These are phyloP conservation scores for Corydoras maculifer DNA, from an alignment of 2,113 vertebrate genomes.

Conservation along the genomic window DNA sequence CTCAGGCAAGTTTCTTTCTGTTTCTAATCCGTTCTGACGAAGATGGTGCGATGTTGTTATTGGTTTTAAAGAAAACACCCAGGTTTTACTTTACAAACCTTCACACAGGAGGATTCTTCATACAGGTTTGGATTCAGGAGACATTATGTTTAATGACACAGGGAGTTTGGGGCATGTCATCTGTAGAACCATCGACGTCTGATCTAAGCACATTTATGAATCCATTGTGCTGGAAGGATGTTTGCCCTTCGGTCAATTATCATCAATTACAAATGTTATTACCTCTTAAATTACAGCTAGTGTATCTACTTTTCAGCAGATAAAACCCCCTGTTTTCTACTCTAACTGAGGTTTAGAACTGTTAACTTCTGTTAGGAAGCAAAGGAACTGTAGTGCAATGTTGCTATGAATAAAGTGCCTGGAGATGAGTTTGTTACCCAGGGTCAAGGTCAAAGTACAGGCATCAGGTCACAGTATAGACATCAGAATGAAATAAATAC, in stretches of 20 bases:
- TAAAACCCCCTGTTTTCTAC: neutral
- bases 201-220: neutral
- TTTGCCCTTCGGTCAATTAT: constrained; percentile 9
- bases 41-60: constrained; percentile 3
- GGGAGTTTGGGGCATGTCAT: neutral
- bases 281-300: constrained; percentile 14
- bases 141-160: neutral
- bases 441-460: too few relatives aligned
- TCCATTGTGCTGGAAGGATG: constrained; percentile 1
- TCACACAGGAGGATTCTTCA: neutral
- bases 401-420: too few relatives aligned
- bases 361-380: neutral
- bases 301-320: neutral
- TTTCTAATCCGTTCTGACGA: neutral
- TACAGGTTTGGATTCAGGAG: neutral
- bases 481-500: too few relatives aligned
- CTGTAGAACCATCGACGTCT: neutral
- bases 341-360: constrained; percentile 1
- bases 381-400: too few relatives aligned
- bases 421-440: too few relatives aligned
- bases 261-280: constrained; percentile 25
- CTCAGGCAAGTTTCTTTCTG: constrained; percentile 3
- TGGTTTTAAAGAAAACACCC: neutral
- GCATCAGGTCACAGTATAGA: too few relatives aligned
- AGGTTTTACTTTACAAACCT: too few relatives aligned